Evolutionary conservation across 2,888 invertebrate genomes (phyloP), one percentile per base, ranked within the genome.

Genomic region (Galerucella nymphaeae): DNA sequence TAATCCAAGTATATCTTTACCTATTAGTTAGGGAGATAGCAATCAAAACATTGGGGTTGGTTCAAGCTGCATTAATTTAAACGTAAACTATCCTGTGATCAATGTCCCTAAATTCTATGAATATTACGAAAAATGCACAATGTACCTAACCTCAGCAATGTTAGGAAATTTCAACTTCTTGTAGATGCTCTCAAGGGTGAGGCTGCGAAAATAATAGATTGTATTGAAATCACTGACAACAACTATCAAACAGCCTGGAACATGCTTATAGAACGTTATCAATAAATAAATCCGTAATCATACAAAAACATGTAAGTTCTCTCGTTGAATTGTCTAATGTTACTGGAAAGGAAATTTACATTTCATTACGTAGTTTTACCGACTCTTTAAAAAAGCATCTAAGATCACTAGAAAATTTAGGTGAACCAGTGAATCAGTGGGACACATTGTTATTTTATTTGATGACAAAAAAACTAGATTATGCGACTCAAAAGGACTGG

Each of bases 271-370:
- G 14, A 48, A 11, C 14, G 14, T 14, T 48, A 14, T 48, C 1
- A 48, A 14, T n/a, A n/a, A 48, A 48, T n/a, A 16, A 50, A 50
- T 14, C 2, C 5, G 14, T 48, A n/a, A 48, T n/a, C n/a, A 50
- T 50, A 50, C 14, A 50, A 50, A 50, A 50, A n/a, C 50, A 50
- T n/a, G n/a, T 50, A n/a, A 50, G n/a, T 50, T 50, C n/a, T 50
- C 50, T 50, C 50, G 42, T 45, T 45, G 42, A 13, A 45, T 45
- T 45, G 42, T 4, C 42, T 45, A 45, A 45, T 50, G n/a, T 8
- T 16, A n/a, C 50, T 4, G 42, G 13, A 45, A 45, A 45, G 42
- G 42, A 45, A 4, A 50, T 50, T 13, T n/a, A 50, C 16, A 8
- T n/a, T 50, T 2, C n/a, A n/a, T n/a, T 50, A 8, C 14, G 50